phyloP scores from a whole-genome alignment of 2,888 invertebrate species.

The Tanypteryx hageni region DNA sequence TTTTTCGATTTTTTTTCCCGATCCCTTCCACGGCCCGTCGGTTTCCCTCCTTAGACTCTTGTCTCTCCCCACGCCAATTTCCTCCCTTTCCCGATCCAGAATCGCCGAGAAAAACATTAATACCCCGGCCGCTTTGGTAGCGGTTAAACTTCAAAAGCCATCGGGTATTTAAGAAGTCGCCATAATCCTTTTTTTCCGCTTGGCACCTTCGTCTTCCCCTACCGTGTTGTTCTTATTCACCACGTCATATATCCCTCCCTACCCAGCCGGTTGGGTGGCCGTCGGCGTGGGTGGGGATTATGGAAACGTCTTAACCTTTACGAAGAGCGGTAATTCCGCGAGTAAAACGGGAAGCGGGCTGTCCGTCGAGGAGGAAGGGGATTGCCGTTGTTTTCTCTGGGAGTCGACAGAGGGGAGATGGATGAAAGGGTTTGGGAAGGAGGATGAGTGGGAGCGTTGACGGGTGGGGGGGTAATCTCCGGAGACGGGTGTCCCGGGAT shows the following conservation, averaged over 20 bases:
- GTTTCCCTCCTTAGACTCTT: too few species aligned
- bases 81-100: neutral
- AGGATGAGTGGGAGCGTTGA: too few species aligned
- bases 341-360: neutral
- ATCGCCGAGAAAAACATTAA: neutral
- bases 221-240: neutral
- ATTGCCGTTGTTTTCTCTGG: neutral
- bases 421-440: neutral
- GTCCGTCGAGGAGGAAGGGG: neutral
- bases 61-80: too few species aligned
- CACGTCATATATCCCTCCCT: neutral
- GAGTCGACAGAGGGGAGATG: neutral
- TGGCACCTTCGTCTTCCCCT: neutral
- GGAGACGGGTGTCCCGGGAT: neutral
- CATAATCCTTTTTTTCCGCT: slow-evolving; percentile 2
- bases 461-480: neutral
- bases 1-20: neutral
- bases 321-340: neutral
- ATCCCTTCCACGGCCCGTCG: too few species aligned
- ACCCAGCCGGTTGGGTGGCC: neutral
- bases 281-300: neutral
- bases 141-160: slow-evolving; percentile 11
- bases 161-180: slow-evolving; percentile 19
- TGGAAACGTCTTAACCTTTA: neutral
- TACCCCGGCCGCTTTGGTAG: neutral